Evolutionary conservation across 2,797 vertebrate genomes (phyloP).

Genomic region (Epinephelus awoara): DNA sequence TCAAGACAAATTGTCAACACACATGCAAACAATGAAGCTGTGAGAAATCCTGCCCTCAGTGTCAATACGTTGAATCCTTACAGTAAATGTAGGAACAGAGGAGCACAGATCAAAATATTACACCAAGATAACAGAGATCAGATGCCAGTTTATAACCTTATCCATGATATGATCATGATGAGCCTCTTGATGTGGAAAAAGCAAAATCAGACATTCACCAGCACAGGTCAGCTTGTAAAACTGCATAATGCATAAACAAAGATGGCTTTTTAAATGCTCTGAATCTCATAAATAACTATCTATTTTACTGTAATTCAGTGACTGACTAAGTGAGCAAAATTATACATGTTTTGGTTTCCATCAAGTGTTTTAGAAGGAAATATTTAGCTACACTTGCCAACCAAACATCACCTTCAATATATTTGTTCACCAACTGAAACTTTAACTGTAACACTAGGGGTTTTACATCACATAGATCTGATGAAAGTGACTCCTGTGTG

Average conservation of each 20-base stretch:
- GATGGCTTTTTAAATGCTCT: too few species aligned
- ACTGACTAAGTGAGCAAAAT: neutral
- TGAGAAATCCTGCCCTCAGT: neutral
- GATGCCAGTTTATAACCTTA: neutral
- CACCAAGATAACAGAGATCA: neutral
- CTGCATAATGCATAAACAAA: too few species aligned
- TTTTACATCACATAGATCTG: neutral
- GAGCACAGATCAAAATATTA: neutral
- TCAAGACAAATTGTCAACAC: constrained; percentile 14
- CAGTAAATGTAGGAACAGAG: neutral
- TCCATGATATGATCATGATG: neutral
- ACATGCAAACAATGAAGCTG: neutral
- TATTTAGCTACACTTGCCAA: neutral
- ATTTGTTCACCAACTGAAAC: too few species aligned
- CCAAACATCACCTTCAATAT: neutral
- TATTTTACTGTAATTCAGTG: neutral
- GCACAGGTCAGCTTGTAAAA: too few species aligned
- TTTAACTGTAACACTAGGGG: too few species aligned
- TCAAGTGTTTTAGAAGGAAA: neutral
- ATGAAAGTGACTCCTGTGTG: neutral
- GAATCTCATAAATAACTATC: too few species aligned
- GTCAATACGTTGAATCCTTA: neutral
- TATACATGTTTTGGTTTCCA: neutral
- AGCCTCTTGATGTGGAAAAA: neutral
- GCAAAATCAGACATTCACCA: too few species aligned